Evolutionary conservation across 2,888 invertebrate genomes (phyloP).

Genomic region (Drosophila parthenogenetica): DNA sequence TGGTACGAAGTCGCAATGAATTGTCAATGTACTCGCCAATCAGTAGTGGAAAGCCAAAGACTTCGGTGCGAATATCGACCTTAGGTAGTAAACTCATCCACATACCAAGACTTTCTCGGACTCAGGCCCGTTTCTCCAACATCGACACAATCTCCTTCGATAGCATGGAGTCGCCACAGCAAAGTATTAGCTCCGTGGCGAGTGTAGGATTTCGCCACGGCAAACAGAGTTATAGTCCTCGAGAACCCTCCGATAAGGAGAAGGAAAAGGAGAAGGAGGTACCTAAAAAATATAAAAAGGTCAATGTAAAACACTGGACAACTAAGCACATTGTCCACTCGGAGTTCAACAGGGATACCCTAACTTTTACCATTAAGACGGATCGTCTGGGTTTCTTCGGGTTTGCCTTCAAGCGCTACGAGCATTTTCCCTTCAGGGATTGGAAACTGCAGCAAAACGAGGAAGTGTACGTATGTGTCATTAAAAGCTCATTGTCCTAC

Average conservation of each 20-base stretch:
- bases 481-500: not conserved
- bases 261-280: not conserved
- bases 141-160: not conserved
- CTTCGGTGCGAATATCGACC: constrained; percentile 1
- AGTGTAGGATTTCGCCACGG: constrained; percentile 2
- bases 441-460: constrained; percentile 76
- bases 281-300: not conserved
- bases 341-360: constrained; percentile 51
- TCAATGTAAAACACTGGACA: constrained; percentile 74
- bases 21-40: not conserved
- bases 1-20: not conserved
- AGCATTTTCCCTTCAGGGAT: constrained; percentile 81
- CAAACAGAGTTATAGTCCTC: not conserved
- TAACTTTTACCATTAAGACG: constrained; percentile 73
- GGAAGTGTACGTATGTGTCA: constrained; percentile 60
- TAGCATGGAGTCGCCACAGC: not conserved
- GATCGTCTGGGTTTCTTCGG: constrained; percentile 83
- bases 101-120: not conserved
- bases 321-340: constrained; percentile 67
- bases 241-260: not conserved
- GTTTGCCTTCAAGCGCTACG: constrained; percentile 80
- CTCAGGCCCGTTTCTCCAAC: not conserved
- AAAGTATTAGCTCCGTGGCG: not conserved
- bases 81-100: not conserved
- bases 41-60: not conserved